Conservation (phyloP, 2,797 vertebrate species). For the Myiothlypis coronata region DNA sequence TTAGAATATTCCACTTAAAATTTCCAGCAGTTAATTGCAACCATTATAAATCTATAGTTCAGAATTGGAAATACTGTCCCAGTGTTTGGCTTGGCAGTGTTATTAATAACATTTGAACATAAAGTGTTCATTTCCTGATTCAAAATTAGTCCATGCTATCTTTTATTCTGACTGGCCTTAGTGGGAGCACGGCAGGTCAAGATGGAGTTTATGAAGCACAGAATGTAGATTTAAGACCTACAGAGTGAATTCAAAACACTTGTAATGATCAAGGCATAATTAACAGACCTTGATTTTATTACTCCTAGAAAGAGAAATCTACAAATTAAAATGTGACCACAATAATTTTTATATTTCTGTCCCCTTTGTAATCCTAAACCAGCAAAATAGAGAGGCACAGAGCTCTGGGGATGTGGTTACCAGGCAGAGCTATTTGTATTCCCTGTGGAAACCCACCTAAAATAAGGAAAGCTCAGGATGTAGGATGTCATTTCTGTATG, state of each 20-base stretch:
- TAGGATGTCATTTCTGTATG: background rate
- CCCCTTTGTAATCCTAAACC: slow-evolving; percentile 29
- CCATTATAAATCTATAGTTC: background rate
- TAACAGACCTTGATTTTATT: slow-evolving; percentile 53
- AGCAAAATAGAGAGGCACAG: slow-evolving; percentile 29
- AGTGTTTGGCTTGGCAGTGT: background rate
- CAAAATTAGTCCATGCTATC: background rate
- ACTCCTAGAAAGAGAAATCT: background rate
- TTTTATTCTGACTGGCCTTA: background rate
- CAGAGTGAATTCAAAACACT: background rate
- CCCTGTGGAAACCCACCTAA: slow-evolving; percentile 15
- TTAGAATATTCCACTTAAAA: background rate
- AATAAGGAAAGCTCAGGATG: background rate
- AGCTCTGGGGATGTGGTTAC: background rate
- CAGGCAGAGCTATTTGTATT: slow-evolving; percentile 14
- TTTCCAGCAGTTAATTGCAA: background rate
- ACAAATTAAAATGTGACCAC: slow-evolving; percentile 30
- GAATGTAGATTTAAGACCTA: slow-evolving; percentile 1
- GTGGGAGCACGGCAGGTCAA: background rate
- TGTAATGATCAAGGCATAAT: slow-evolving; percentile 6
- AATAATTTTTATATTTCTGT: background rate
- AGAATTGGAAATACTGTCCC: background rate
- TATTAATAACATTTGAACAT: background rate
- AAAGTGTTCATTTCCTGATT: background rate
- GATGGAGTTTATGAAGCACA: background rate